Base-by-base conservation (phyloP, 1,140 invertebrate genomes). In the Bombus terrestris region DNA sequence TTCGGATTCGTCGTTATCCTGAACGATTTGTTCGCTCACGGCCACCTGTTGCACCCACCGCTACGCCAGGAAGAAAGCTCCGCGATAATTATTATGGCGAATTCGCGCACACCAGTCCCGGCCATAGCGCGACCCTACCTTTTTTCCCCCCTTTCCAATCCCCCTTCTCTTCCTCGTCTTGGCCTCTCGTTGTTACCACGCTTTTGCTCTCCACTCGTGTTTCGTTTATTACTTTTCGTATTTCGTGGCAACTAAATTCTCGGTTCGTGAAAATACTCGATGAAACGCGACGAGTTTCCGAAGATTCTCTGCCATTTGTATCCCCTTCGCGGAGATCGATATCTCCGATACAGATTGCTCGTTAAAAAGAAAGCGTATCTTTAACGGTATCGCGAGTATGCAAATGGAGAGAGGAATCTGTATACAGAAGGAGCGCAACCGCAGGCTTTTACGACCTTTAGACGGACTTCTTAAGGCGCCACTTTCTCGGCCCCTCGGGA, bases 1-100 rank as follows among this genome's bases (percentile, higher is more conserved):
- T 86, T 83, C 86, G 82, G 78, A 87, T 84, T 91, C 86, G 86
- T 90, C 86, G 82, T 88, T 90, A 87, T 90, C 83, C 85, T 86
- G 80, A 87, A 88, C 86, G 88, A 90, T 90, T 90, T 90, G 86
- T 87, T 90, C 82, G 86, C 80, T 86, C 87, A 73, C 82, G 68
- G 69, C 87, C 87, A 91, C 89, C 89, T 90, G 89, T 91, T 91
- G 89, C 83, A 39, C 73, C 43, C 53, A 53, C 39, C 77, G 68
- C 57, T 62, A 53, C 64, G 86, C 78, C 75, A 66, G 47, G 43
- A 88, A 88, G 78, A 88, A 86, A 89, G 68, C 81, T 57, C 80
- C 74, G 74, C 80, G 86, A 88, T 89, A 89, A 89, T 89, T 88
- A 86, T 89, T 85, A 88, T 88, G 75, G 86, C 64, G 72, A 83